phyloP scores from a whole-genome alignment of 92 coral and sea anemone genomes.

The Siderastrea siderea region DNA sequence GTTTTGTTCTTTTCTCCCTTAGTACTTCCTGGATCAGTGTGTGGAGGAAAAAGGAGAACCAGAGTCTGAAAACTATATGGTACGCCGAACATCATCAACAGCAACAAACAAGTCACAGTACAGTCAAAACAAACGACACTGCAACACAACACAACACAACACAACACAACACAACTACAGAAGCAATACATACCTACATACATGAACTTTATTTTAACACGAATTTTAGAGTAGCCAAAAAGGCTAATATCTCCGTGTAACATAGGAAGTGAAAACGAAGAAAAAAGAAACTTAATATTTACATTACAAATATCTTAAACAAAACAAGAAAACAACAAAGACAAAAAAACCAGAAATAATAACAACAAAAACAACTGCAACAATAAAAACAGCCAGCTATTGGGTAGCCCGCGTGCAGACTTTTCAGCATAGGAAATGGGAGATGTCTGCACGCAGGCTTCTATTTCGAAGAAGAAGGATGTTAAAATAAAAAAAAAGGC shows the following conservation, averaged over 20 bases:
- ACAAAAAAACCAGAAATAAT: background rate
- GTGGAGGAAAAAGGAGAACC: slow-evolving; percentile 65
- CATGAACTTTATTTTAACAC: too few relatives aligned
- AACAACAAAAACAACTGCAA: background rate
- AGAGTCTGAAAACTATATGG: slow-evolving; percentile 37
- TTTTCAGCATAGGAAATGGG: too few relatives aligned
- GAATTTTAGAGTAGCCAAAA: too few relatives aligned
- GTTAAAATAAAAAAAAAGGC: too few relatives aligned
- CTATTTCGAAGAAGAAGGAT: background rate
- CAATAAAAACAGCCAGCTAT: background rate
- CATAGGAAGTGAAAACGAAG: too few relatives aligned
- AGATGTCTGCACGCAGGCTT: too few relatives aligned
- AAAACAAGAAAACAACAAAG: background rate
- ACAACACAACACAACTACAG: background rate
- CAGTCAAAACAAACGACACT: background rate
- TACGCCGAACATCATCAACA: background rate
- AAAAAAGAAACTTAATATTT: too few relatives aligned
- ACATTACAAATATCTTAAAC: background rate
- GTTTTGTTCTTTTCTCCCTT: background rate
- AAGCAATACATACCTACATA: too few relatives aligned
- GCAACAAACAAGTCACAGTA: background rate
- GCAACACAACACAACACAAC: background rate
- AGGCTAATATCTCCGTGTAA: too few relatives aligned
- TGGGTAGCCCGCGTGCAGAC: too few relatives aligned
- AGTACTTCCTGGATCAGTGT: slow-evolving; percentile 63